phyloP scores from a whole-genome alignment of 2,113 vertebrate species.

The Aepyceros melampus region DNA sequence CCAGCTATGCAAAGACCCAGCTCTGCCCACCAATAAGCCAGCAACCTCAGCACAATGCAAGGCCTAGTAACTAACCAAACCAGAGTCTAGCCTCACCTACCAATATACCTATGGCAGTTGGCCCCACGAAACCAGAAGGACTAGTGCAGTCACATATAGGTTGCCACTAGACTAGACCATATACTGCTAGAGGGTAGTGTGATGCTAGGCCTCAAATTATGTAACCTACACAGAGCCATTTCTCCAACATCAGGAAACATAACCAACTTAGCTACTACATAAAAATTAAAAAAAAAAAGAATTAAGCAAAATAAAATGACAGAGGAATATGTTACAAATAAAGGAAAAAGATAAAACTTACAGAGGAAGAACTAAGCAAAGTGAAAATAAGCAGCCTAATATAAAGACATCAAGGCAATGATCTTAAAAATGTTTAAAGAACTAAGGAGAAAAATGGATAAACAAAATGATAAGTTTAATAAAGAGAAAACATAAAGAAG shows the following conservation, averaged over 20 bases:
- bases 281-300: not conserved
- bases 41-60: not conserved
- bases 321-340: not conserved
- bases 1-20: not conserved
- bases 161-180: not conserved
- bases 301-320: not conserved
- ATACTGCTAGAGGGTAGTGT: not conserved
- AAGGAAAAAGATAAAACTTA: not conserved
- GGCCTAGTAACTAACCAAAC: not conserved
- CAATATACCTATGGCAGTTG: not conserved
- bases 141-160: not conserved
- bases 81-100: not conserved
- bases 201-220: not conserved
- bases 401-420: not conserved
- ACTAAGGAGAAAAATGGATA: not conserved
- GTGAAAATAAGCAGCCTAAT: not conserved
- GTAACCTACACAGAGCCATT: not conserved
- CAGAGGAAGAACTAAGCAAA: not conserved
- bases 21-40: not conserved
- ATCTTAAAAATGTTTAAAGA: not conserved
- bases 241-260: not conserved
- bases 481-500: not conserved
- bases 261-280: not conserved
- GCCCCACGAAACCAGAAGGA: not conserved
- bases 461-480: not conserved